A percentile compares a stretch with the other conserved stretches of the same genome.
phyloP scores from a whole-genome alignment of 2,113 vertebrate species.

The Plecturocebus donacophilus region DNA sequence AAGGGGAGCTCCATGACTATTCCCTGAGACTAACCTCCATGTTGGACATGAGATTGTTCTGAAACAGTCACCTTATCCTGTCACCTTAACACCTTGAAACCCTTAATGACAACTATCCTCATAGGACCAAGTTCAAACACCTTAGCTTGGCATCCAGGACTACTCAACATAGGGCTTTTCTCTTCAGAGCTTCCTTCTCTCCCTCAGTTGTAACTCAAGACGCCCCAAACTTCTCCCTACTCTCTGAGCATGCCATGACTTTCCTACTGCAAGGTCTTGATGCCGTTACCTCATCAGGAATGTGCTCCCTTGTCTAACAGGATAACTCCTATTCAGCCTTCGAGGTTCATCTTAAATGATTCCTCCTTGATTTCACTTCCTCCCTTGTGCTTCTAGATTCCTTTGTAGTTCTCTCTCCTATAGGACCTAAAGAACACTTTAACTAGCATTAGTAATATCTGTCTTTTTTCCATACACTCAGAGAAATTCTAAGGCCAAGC shows the following conservation, averaged over 20 bases:
- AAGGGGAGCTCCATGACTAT: neutral
- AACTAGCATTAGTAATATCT: neutral
- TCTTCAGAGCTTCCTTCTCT: neutral
- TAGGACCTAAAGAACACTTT: neutral
- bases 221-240: neutral
- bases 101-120: neutral
- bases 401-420: neutral
- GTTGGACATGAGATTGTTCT: neutral
- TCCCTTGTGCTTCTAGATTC: neutral
- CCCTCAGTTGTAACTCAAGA: no score
- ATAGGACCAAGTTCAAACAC: neutral
- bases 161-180: neutral
- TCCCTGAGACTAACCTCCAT: neutral
- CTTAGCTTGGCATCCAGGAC: neutral
- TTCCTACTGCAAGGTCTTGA: neutral
- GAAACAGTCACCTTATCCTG: accelerated
- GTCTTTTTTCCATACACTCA: neutral
- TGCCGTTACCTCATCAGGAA: neutral
- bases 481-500: neutral
- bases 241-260: neutral
- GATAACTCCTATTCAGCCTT: neutral
- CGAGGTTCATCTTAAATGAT: neutral
- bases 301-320: neutral
- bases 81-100: neutral
- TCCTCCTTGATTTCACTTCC: neutral